Conservation (phyloP, 2,888 invertebrate genomes). For the Athalia rosae region DNA sequence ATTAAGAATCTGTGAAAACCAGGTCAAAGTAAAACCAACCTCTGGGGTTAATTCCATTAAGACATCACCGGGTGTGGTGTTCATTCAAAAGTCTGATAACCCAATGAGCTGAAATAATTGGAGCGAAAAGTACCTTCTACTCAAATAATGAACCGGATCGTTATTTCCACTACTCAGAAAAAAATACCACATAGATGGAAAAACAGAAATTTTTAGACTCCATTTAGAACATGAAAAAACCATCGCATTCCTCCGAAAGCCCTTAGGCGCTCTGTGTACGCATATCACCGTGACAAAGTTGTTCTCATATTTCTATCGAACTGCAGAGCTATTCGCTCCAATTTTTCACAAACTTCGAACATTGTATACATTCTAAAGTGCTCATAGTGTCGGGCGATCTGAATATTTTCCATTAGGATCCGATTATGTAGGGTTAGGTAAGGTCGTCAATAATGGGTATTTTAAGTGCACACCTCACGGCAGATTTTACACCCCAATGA, state of each 20-base stretch:
- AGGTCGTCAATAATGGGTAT: no score
- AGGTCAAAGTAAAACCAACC: conserved; percentile 23
- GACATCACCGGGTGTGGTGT: background rate
- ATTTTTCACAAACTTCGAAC: conserved; percentile 7
- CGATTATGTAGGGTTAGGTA: background rate
- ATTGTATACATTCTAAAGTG: background rate
- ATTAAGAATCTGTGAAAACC: conserved; percentile 13
- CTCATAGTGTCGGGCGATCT: background rate
- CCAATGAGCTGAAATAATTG: background rate
- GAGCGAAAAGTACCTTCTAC: no score
- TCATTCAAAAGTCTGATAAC: background rate
- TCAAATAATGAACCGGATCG: no score
- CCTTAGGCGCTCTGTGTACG: no score
- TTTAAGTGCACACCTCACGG: no score
- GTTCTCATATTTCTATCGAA: conserved; percentile 6
- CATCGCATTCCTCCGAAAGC: background rate
- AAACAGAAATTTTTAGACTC: no score
- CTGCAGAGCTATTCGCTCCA: background rate
- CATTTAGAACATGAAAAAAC: no score
- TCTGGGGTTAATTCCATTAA: conserved; percentile 11
- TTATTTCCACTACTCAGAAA: no score
- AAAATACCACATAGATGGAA: no score
- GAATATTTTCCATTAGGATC: conserved; percentile 9
- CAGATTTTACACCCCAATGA: no score
- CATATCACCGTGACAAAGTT: background rate